Evolutionary conservation across 2,888 invertebrate genomes (phyloP).

Genomic region (Lasioglossum leucozonium): DNA sequence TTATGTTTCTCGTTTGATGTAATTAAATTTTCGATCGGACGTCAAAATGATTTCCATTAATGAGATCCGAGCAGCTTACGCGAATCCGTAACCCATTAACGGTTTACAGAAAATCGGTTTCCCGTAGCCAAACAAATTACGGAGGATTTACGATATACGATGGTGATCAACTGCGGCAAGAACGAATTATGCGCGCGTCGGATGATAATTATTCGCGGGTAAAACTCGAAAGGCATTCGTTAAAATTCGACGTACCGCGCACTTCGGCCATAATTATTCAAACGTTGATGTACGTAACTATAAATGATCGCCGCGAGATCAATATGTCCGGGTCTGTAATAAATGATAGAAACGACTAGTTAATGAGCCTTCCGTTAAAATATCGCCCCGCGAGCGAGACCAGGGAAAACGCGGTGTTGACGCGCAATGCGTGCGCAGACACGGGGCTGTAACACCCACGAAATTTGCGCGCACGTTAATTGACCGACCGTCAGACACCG

Average conservation of each 20-base stretch:
- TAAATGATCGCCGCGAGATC: slow-evolving; percentile 2
- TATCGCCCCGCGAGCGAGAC: background rate
- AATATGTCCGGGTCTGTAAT: background rate
- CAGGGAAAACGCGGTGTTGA: slow-evolving; percentile 19
- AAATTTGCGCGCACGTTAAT: slow-evolving; percentile 32
- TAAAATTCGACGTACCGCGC: background rate
- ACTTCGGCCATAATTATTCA: background rate
- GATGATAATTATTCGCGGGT: background rate
- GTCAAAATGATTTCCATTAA: background rate
- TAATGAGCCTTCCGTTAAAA: slow-evolving; percentile 26
- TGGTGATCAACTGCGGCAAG: background rate
- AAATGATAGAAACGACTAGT: slow-evolving; percentile 15
- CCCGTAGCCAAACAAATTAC: background rate
- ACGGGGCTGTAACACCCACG: background rate
- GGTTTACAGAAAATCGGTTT: background rate
- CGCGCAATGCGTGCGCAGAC: background rate
- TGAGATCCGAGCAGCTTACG: background rate
- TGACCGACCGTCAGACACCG: slow-evolving; percentile 24
- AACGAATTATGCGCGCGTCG: background rate
- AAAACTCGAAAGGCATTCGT: slow-evolving; percentile 6
- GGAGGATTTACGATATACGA: background rate
- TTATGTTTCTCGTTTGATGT: too few relatives aligned
- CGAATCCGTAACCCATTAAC: background rate
- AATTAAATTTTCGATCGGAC: background rate
- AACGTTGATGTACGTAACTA: background rate